Evolutionary conservation across 2,888 invertebrate genomes (phyloP).

Genomic region (Nowickia ferox): DNA sequence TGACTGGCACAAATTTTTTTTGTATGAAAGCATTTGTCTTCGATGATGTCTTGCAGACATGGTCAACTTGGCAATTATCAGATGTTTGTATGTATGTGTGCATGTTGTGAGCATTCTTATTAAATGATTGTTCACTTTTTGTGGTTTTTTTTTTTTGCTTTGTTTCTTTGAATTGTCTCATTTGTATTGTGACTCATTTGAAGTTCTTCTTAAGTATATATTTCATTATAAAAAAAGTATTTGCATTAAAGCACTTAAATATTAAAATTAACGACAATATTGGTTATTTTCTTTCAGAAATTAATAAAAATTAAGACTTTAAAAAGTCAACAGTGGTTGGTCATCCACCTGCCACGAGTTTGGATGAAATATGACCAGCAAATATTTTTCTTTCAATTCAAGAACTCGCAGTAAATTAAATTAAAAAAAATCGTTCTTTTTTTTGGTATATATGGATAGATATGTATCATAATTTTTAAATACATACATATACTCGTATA

Average conservation of each 20-base stretch:
- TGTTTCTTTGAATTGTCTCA: conserved; percentile 4
- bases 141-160: not conserved
- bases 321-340: not conserved
- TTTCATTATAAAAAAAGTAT: conserved; percentile 9
- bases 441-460: no score
- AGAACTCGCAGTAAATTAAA: no score
- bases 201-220: conserved; percentile 1
- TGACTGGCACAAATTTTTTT: no score
- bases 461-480: no score
- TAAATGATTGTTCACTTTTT: not conserved
- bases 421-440: no score
- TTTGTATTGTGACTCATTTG: conserved; percentile 47
- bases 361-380: not conserved
- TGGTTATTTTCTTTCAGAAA: conserved; percentile 2
- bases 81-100: no score
- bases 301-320: not conserved
- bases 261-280: conserved; percentile 35
- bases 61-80: no score
- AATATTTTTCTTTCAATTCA: not conserved
- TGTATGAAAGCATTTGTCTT: no score
- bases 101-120: not conserved
- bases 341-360: not conserved
- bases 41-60: no score
- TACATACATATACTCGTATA: no score
- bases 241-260: conserved; percentile 31